Conservation (phyloP, 1,140 invertebrate species). For the Melitaea cinxia region DNA sequence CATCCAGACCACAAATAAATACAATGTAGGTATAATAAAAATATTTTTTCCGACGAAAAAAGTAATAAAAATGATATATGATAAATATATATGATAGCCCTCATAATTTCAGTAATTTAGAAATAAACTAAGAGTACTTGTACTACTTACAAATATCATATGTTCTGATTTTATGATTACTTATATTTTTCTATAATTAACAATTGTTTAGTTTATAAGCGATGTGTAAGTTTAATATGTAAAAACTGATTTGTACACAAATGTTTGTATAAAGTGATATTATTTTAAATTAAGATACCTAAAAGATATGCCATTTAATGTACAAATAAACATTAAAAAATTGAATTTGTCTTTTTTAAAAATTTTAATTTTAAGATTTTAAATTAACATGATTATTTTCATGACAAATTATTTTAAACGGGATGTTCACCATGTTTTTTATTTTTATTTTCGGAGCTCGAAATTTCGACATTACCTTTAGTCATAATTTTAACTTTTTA, state of each 20-base stretch:
- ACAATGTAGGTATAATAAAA: no score
- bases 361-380: neutral
- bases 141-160: neutral
- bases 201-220: neutral
- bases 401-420: no score
- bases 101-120: no score
- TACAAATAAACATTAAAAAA: constrained; percentile 47
- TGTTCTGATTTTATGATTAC: neutral
- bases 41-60: no score
- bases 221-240: neutral
- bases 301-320: constrained; percentile 64
- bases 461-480: no score
- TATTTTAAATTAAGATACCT: constrained; percentile 47
- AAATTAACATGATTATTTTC: neutral
- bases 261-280: constrained; percentile 42
- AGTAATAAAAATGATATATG: no score
- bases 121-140: no score
- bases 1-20: no score
- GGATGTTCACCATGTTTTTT: no score
- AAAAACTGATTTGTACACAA: neutral
- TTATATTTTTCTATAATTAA: constrained; percentile 5
- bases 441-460: no score
- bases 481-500: no score
- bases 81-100: no score
- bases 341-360: constrained; percentile 11